Evolutionary conservation across 2,113 vertebrate genomes (phyloP).

Genomic region (Lepus timidus): DNA sequence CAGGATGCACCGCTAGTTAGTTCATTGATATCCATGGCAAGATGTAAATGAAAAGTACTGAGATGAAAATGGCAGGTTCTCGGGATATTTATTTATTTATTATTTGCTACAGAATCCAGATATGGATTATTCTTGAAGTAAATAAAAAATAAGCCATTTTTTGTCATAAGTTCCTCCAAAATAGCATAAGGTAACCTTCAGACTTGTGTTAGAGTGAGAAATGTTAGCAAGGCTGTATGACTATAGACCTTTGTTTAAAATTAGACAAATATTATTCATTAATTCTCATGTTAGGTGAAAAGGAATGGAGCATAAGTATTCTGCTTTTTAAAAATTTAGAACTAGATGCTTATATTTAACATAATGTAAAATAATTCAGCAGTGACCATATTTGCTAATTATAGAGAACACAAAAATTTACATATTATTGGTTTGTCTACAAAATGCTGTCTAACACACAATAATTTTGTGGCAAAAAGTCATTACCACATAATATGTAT

Average conservation of each 20-base stretch:
- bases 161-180: slow-evolving; percentile 34
- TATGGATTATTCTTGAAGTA: slow-evolving; percentile 15
- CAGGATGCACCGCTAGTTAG: too few species aligned
- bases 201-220: neutral
- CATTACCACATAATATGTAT: slow-evolving; percentile 52
- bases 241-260: neutral
- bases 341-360: neutral
- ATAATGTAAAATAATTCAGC: slow-evolving; percentile 6
- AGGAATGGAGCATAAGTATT: neutral
- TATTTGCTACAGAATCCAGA: neutral
- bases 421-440: neutral
- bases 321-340: slow-evolving; percentile 36
- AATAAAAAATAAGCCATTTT: neutral
- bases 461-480: slow-evolving; percentile 35
- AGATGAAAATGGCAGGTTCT: neutral
- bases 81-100: neutral
- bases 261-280: neutral
- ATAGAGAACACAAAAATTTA: slow-evolving; percentile 30
- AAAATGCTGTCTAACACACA: slow-evolving; percentile 26
- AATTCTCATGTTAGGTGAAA: slow-evolving; percentile 25
- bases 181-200: slow-evolving; percentile 38
- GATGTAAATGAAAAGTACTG: neutral
- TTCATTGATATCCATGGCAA: neutral
- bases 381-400: slow-evolving; percentile 51
- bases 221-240: slow-evolving; percentile 37